Percentiles rank a stretch among this genome's conserved stretches.
These are phyloP conservation scores for Pempheris klunzingeri DNA, from an alignment of 2,797 vertebrate species.

Conservation along the genomic window DNA sequence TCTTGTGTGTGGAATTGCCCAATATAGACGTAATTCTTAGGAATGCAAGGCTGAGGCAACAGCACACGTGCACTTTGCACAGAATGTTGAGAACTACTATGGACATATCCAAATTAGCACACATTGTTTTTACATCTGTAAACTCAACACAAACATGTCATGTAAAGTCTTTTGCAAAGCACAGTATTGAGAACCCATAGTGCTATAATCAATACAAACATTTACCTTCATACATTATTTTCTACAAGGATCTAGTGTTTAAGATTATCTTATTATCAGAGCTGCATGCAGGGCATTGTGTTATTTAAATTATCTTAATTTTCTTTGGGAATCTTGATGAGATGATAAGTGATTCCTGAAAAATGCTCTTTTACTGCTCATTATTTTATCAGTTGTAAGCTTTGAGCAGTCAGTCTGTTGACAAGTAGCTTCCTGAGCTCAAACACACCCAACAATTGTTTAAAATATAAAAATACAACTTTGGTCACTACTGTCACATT, in stretches of 20 bases:
- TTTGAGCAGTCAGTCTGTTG: background rate
- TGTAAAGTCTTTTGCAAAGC: background rate
- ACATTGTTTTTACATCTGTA: background rate
- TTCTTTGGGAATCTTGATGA: background rate
- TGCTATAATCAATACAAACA: background rate
- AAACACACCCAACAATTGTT: background rate
- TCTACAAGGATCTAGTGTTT: background rate
- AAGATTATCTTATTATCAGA: conserved; percentile 3
- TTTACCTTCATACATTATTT: background rate
- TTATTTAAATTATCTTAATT: conserved; percentile 14
- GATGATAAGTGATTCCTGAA: background rate
- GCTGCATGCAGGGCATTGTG: background rate
- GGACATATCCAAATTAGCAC: background rate
- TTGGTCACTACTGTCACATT: conserved; percentile 22
- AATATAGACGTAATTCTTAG: background rate
- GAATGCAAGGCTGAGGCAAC: background rate
- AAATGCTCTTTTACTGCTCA: background rate
- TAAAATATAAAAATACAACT: conserved; percentile 29
- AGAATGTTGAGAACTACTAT: background rate
- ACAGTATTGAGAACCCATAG: too few species aligned
- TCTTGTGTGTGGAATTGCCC: background rate
- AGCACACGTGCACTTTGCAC: background rate
- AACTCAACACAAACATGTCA: background rate
- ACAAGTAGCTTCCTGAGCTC: background rate
- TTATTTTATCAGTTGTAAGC: background rate